A percentile compares a stretch with the other conserved stretches of the same genome.
These are phyloP conservation scores for Dissostichus mawsoni DNA, from an alignment of 2,113 vertebrate species.

Conservation along the genomic window DNA sequence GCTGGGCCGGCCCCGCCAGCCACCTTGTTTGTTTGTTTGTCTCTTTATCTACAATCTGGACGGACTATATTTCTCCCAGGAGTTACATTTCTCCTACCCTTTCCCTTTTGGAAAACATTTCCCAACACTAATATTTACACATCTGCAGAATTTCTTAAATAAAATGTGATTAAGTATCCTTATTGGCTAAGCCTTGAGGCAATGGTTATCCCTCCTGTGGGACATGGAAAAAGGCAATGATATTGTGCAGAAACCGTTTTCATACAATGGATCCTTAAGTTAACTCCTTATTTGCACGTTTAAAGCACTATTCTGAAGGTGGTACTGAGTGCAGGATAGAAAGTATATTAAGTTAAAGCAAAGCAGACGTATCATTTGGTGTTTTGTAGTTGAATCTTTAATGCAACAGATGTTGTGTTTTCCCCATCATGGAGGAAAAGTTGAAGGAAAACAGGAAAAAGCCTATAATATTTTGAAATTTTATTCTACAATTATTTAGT, in stretches of 20 bases:
- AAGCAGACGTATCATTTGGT: neutral
- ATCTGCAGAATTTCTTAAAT: conserved; percentile 42
- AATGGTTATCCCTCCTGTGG: conserved; percentile 14
- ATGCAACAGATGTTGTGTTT: conserved; percentile 33
- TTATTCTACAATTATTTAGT: neutral
- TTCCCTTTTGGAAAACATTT: conserved; percentile 43
- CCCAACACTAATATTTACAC: conserved; percentile 56
- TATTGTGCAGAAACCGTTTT: conserved; percentile 8
- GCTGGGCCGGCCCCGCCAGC: conserved; percentile 46
- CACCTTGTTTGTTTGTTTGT: conserved; percentile 79
- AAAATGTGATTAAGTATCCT: conserved; percentile 18
- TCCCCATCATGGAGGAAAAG: neutral
- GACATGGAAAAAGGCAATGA: conserved; percentile 9
- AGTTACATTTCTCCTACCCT: conserved; percentile 30
- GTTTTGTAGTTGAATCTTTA: conserved; percentile 12
- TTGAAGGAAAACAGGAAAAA: neutral
- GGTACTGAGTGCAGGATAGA: neutral
- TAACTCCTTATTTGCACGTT: neutral
- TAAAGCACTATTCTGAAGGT: neutral
- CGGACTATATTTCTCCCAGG: conserved; percentile 35
- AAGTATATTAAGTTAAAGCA: neutral
- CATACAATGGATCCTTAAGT: conserved; percentile 5
- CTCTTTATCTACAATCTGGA: conserved; percentile 74
- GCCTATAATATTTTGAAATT: neutral
- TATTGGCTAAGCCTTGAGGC: conserved; percentile 14